Evolutionary conservation across 2,797 vertebrate species (phyloP).

Genomic region (Hippocampus kuda): DNA sequence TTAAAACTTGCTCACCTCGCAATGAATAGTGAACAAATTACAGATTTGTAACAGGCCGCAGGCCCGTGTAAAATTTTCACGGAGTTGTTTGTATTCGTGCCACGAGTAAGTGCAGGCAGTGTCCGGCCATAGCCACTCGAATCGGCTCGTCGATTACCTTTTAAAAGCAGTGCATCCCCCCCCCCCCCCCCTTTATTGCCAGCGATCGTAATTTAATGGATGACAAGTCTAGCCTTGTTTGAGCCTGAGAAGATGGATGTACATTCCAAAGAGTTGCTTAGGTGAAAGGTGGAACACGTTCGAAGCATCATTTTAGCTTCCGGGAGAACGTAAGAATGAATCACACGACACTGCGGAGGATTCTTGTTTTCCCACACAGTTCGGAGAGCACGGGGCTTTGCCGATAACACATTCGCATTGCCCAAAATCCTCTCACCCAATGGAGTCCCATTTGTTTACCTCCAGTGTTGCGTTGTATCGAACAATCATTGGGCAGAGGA

Average conservation of each 20-base stretch:
- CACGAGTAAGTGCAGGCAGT: neutral
- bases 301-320: conserved; percentile 1
- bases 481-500: conserved; percentile 49
- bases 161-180: neutral
- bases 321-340: neutral
- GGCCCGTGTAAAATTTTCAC: too few relatives aligned
- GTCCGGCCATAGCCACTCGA: neutral
- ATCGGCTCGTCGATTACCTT: neutral
- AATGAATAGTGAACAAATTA: neutral
- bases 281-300: conserved; percentile 5
- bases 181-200: too few relatives aligned
- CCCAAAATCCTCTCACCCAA: conserved; percentile 7
- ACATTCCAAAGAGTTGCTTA: neutral
- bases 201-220: neutral
- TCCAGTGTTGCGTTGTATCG: conserved; percentile 37
- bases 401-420: neutral
- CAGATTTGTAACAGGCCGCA: neutral
- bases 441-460: conserved; percentile 47
- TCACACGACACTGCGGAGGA: neutral
- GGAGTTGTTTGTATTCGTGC: neutral
- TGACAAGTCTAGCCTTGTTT: neutral
- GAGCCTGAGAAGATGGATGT: conserved; percentile 3
- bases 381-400: neutral
- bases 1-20: neutral
- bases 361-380: conserved; percentile 1